Percentiles rank a stretch among this genome's conserved stretches.
Conservation (phyloP, 2,797 vertebrate genomes). For the Stomatorhinus walkeri region DNA sequence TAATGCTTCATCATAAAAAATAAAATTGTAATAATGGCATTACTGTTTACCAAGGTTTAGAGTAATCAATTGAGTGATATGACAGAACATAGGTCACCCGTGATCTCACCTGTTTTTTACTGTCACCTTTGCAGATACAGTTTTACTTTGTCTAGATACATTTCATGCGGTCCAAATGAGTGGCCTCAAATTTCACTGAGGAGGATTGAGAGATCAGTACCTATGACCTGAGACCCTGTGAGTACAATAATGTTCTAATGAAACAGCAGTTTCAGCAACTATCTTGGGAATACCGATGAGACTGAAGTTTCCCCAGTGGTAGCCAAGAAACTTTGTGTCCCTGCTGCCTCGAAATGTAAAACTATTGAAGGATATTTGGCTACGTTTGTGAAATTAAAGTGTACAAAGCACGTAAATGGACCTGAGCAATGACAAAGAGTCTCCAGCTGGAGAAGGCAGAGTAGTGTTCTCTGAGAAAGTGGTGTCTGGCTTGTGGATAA, state of each 20-base stretch:
- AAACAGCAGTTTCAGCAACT: not conserved
- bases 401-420: not conserved
- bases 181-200: not conserved
- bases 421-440: not conserved
- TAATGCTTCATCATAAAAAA: not conserved
- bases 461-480: not conserved
- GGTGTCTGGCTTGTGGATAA: not conserved
- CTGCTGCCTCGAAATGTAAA: not conserved
- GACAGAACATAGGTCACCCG: not conserved
- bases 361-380: not conserved
- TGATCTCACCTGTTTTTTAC: not conserved
- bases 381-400: not conserved
- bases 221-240: not conserved
- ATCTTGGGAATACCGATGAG: not conserved
- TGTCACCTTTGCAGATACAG: not conserved
- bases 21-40: not conserved
- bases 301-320: not conserved
- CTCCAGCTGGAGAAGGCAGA: not conserved
- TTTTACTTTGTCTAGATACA: not conserved
- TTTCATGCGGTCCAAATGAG: not conserved
- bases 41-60: not conserved
- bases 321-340: not conserved
- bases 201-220: not conserved
- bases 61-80: not conserved
- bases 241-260: not conserved